Evolutionary conservation across 2,113 vertebrate species (phyloP).

Genomic region (Nansenia antarctica): DNA sequence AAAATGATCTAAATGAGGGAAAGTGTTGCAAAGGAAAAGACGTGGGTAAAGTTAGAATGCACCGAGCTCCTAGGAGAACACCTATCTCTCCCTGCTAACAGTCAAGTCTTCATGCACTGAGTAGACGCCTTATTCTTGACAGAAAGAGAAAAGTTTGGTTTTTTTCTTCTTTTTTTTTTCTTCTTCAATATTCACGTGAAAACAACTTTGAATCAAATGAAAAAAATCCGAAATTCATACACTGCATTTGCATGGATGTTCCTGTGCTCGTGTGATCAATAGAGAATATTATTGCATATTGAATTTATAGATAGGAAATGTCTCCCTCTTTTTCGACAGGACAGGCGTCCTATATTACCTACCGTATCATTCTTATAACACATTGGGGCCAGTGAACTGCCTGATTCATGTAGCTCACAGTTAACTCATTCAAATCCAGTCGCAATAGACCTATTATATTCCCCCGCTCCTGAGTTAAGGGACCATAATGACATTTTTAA

Average conservation of each 20-base stretch:
- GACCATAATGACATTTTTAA: not conserved
- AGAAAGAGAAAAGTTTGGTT: conserved; percentile 67
- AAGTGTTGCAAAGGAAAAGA: conserved; percentile 50
- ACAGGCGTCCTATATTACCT: no score
- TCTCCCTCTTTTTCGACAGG: not conserved
- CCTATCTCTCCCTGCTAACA: conserved; percentile 55
- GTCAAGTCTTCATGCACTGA: conserved; percentile 71
- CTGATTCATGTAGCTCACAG: not conserved
- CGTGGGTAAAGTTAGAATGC: conserved; percentile 66
- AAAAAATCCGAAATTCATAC: no score
- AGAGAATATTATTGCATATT: not conserved
- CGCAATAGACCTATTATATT: not conserved
- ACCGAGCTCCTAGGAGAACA: conserved; percentile 57
- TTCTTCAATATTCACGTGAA: no score
- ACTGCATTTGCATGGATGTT: not conserved
- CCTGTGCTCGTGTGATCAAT: not conserved
- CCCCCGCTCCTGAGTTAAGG: not conserved
- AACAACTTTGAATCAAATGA: no score
- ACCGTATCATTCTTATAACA: not conserved
- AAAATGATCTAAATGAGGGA: conserved; percentile 74
- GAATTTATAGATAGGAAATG: not conserved
- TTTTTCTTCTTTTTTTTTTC: no score
- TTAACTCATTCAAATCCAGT: no score
- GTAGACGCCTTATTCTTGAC: conserved; percentile 70
- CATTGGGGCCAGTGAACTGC: not conserved